Evolutionary conservation across 2,797 vertebrate species (phyloP).

Genomic region (Antennarius maculatus): DNA sequence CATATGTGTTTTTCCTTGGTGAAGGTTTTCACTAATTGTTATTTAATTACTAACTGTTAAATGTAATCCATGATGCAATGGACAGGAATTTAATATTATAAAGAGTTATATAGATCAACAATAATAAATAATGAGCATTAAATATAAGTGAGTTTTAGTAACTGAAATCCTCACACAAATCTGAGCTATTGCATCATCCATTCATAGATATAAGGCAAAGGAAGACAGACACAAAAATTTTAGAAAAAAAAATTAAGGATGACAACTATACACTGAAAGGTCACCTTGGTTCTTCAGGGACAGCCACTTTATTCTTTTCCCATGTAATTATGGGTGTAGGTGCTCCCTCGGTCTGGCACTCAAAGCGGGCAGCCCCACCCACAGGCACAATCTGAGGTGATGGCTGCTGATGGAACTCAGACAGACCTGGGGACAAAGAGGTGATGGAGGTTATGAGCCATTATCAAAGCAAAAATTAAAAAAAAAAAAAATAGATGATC

Average conservation of each 20-base stretch:
- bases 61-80: no score
- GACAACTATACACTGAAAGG: neutral
- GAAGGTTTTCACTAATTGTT: no score
- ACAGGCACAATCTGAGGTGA: slow-evolving; percentile 83
- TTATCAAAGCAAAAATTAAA: neutral
- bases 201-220: neutral
- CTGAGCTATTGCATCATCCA: neutral
- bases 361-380: slow-evolving; percentile 88
- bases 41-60: no score
- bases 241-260: neutral
- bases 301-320: slow-evolving; percentile 87
- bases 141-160: no score
- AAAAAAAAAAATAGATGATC: neutral
- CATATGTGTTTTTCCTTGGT: no score
- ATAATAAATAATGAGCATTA: no score
- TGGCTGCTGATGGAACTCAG: slow-evolving; percentile 88
- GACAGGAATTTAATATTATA: no score
- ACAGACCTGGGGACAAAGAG: slow-evolving; percentile 78
- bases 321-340: slow-evolving; percentile 90
- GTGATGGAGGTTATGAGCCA: slow-evolving; percentile 5
- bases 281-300: slow-evolving; percentile 87
- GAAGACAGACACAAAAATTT: neutral
- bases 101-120: no score
- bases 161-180: neutral
- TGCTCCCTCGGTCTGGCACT: slow-evolving; percentile 89